Base-by-base conservation (phyloP, 2,888 invertebrate species). In the Ctena decussata region DNA sequence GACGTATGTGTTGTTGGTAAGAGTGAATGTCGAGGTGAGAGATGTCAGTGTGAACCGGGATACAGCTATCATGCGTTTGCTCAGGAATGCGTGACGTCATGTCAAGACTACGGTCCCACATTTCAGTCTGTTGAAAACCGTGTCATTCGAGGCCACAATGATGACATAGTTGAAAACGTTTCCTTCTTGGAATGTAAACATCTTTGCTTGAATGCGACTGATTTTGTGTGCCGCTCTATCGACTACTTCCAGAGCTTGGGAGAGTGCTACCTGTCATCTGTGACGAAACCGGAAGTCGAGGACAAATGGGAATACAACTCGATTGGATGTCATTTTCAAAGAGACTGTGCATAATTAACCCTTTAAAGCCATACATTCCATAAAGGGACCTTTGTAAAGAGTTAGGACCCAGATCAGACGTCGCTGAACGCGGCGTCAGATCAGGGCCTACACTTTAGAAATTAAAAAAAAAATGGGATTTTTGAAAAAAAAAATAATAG, bases 241-340 rank as follows among this genome's bases (percentile, higher is more conserved):
- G 87, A 87, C 57, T 87, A 81, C 32, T 87, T 87, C 78, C 60
- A 79, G 3, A 70, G 81, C 21, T 84, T 77, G 81, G 57, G 70
- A 1, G 60, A 70, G 32, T 87, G 87, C 37, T 87, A 81, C 49
- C 71, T 87, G 70, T 87, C 87, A 8, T 53, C 69, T 11, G 65
- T 60, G 24, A 78, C 78, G 21, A 73, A 72, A 39, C n/a, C 57
- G 0, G 83, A 83, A 5, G 83, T 44, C 0, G 44, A 77, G 18
- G 79, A 53, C 0, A 77, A 78, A 11, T 87, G 85, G 83, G 85
- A 87, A 35, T 87, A 87, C 57, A 87, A 85, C 70, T 69, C 73
- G 6, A 82, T 73, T 15, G 87, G 87, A 0, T 37, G 39, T 18
- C 87, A 87, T 46, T 85, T 87, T 44, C 87, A 87, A 65, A 71